Evolutionary conservation across 1,140 invertebrate genomes (phyloP).

Genomic region (Sycobia sp.): DNA sequence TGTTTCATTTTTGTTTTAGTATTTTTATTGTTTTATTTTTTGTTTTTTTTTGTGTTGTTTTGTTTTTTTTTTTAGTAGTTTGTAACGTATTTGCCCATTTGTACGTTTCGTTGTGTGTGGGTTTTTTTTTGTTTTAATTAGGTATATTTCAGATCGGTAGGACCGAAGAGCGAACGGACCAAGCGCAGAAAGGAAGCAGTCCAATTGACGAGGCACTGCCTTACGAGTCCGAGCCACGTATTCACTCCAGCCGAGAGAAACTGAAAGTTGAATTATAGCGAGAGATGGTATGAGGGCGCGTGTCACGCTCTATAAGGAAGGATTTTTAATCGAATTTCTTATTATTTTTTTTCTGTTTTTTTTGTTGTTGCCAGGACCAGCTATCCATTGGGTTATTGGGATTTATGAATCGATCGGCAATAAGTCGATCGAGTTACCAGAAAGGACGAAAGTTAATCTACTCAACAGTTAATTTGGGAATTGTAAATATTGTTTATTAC

Average conservation of each 20-base stretch:
- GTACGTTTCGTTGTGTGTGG: neutral
- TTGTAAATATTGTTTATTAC: no score
- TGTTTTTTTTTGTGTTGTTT: neutral
- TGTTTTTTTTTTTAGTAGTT: no score
- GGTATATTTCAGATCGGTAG: conserved; percentile 19
- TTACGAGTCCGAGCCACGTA: conserved; percentile 46
- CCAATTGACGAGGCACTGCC: conserved; percentile 48
- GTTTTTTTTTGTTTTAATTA: neutral
- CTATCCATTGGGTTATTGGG: no score
- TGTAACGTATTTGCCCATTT: neutral
- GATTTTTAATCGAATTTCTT: neutral
- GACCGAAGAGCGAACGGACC: conserved; percentile 33
- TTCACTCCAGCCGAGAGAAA: conserved; percentile 46
- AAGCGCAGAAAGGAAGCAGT: conserved; percentile 48
- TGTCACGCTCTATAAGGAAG: neutral
- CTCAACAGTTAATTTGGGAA: no score
- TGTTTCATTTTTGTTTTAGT: neutral
- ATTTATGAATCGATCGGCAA: no score
- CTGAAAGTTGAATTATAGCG: conserved; percentile 50
- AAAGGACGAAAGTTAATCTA: no score
- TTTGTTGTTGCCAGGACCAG: no score
- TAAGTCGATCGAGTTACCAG: no score
- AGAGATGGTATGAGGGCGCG: conserved; percentile 9
- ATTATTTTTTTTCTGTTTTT: no score
- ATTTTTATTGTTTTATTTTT: conserved; percentile 5